Conservation (phyloP, 1,140 invertebrate species). For the Geopemphigus sp. region DNA sequence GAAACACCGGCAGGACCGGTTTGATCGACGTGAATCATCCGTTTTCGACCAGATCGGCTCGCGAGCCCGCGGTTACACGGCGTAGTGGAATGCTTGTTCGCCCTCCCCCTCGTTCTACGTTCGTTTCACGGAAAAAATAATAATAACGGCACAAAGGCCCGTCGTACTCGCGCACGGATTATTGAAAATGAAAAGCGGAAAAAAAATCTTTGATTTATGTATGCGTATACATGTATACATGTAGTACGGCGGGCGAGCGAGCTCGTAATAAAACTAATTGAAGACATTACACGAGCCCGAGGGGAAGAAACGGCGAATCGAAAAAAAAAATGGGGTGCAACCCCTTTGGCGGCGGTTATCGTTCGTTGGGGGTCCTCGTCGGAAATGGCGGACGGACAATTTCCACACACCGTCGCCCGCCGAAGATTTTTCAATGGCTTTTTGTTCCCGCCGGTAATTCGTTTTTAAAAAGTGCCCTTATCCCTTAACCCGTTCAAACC, state of each 20-base stretch:
- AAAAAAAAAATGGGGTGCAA: slow-evolving; percentile 27
- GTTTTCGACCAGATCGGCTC: neutral
- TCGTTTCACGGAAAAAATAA: neutral
- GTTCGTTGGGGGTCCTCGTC: neutral
- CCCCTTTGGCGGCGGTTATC: neutral
- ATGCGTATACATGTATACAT: neutral
- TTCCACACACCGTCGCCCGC: neutral
- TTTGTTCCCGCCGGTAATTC: slow-evolving; percentile 30
- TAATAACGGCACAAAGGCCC: neutral
- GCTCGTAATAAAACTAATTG: slow-evolving; percentile 44
- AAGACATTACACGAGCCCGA: slow-evolving; percentile 32
- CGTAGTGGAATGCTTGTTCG: too few relatives aligned
- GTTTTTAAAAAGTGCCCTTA: slow-evolving; percentile 43
- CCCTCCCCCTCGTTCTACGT: neutral
- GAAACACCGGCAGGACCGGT: slow-evolving; percentile 36
- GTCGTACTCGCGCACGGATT: too few relatives aligned
- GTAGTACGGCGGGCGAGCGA: neutral
- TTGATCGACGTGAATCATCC: slow-evolving; percentile 34
- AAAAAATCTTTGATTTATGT: slow-evolving; percentile 39
- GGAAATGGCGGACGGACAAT: slow-evolving; percentile 33
- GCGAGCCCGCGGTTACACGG: neutral
- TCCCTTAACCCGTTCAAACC: too few relatives aligned
- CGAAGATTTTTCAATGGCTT: slow-evolving; percentile 8
- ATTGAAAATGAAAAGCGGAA: neutral
- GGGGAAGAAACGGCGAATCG: slow-evolving; percentile 32